Evolutionary conservation across 2,888 invertebrate genomes (phyloP), one percentile per base, ranked within the genome.

Genomic region (Cryptus armator): DNA sequence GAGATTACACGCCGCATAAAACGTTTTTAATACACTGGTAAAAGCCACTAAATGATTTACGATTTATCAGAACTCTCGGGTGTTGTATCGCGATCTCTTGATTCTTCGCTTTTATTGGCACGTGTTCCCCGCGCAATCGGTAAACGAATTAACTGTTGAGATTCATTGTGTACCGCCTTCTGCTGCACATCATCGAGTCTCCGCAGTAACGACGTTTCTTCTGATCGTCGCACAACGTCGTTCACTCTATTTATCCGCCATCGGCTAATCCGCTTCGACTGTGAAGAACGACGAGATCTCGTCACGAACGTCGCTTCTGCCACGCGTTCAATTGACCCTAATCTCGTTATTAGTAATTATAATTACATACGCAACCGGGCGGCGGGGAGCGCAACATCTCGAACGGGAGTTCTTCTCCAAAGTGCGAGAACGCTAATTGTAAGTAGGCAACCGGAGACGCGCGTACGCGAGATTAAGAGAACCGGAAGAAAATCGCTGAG

Each of bases 281-380:
- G 68, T 19, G 71, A 62, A 67, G 85, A 87, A 84, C 83, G 82
- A 86, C 85, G 68, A 82, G 46, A 81, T 81, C 62, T 16, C 70
- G 53, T 37, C 68, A 48, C 46, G 53, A 32, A 53, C 74, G 46
- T 46, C 24, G 53, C 56, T 46, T 51, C 46, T 48, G 67, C 79
- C 72, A 64, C 81, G 66, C 81, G 79, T 83, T 79, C 84, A 83
- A 88, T 88, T 88, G 86, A 85, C 86, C 86, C 86, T 87, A 89
- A 89, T 89, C 86, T 84, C 86, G 85, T 88, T 88, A 88, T 84
- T 86, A 75, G 81, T 87, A 87, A 88, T 88, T 86, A 86, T 86
- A 80, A 81, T 85, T 75, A 76, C 74, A 67, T 70, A 56, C 59
- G 75, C 64, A 70, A 62, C 71, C 81, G 67, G 10, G 67, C 24